Base-by-base conservation (phyloP, 2,113 vertebrate genomes). In the Macrotis lagotis region DNA sequence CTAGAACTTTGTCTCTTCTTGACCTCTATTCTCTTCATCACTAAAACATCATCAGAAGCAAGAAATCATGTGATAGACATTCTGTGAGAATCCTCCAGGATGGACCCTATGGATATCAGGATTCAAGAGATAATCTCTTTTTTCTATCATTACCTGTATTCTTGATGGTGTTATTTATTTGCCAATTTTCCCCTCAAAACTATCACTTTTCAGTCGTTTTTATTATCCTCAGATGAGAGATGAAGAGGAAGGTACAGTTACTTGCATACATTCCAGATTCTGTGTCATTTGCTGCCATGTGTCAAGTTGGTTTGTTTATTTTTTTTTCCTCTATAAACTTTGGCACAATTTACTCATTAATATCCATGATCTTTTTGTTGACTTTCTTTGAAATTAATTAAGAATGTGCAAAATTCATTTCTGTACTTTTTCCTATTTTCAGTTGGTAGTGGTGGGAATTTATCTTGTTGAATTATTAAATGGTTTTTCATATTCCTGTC, bases 291-390 rank as follows among this genome's bases (percentile, higher is more conserved):
- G 94, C 31, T 91, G 8, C 88, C 88, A 93, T 89, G 89, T 52
- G 92, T 47, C 3, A 55, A 92, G 7, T 50, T 48, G 25, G 0
- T 88, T 95, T 51, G 22, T 44, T 90, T 31, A 88, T 92, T 89
- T 55, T 92, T 89, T 55, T 90, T 91, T 22, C 37, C 66, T n/a
- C 16, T 95, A 91, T 16, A 88, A 8, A 51, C 91, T 95, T 95
- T 94, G 49, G 6, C 48, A 49, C 12, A 88, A 90, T 14, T 83
- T 66, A 25, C n/a, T 10, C 51, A 55, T 0, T 94, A 49, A 93
- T 48, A 50, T 49, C 89, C 8, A 83, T 51, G 47, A n/a, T 92
- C 22, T 93, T 28, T 53, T 48, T 94, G 25, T 92, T 89, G 51
- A 95, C 88, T 93, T 93, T 92, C 7, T 49, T 94, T 48, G 28